Percentiles rank a stretch among this genome's conserved stretches.
These are phyloP conservation scores for Cheilosia grossa DNA, from an alignment of 2,888 invertebrate species.

Conservation along the genomic window DNA sequence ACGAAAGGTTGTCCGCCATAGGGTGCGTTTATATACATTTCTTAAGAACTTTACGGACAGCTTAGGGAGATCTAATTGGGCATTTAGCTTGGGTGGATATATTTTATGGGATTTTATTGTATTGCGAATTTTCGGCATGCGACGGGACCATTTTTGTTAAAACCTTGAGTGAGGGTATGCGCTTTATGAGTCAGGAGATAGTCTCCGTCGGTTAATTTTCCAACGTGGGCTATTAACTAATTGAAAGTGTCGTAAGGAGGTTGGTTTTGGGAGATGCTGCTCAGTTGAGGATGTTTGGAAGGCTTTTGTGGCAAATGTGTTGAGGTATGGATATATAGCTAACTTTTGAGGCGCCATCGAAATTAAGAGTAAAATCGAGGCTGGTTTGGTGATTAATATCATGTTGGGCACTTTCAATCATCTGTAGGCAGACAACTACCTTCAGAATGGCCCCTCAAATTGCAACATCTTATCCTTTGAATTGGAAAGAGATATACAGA, in stretches of 20 bases:
- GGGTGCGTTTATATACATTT: background rate
- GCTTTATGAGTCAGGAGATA: background rate
- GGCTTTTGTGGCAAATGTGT: no score
- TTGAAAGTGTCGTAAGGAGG: background rate
- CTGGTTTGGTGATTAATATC: no score
- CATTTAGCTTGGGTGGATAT: conserved; percentile 28
- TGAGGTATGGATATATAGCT: no score
- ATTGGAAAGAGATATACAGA: no score
- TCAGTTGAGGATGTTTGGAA: no score
- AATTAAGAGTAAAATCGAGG: no score
- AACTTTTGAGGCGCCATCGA: no score
- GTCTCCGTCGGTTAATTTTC: background rate
- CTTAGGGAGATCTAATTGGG: conserved; percentile 44
- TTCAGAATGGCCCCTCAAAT: no score
- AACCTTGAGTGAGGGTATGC: background rate
- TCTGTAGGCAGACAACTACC: no score
- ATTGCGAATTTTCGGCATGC: background rate
- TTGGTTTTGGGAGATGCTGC: no score
- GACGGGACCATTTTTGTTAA: conserved; percentile 24
- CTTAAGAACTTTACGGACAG: conserved; percentile 15
- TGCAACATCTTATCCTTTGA: no score
- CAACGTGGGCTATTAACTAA: background rate
- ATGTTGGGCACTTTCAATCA: no score
- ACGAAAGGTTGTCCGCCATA: conserved; percentile 22
- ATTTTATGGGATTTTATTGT: conserved; percentile 44